phyloP scores from a whole-genome alignment of 2,113 vertebrate genomes.

The Gulo gulo region DNA sequence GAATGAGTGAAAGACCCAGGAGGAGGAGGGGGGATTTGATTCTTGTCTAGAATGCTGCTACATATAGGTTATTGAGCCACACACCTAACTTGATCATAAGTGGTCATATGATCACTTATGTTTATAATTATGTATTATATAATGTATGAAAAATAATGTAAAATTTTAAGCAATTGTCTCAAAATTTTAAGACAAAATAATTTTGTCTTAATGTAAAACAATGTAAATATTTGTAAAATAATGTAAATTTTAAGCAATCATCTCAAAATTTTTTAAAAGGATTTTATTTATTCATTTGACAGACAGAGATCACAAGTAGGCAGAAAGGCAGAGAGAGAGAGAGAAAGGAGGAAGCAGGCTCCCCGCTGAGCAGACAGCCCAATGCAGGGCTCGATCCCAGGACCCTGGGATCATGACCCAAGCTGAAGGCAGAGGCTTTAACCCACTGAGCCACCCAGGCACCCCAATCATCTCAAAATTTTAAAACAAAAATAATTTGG shows the following conservation, averaged over 20 bases:
- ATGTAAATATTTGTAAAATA: not conserved
- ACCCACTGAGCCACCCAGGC: too few species aligned
- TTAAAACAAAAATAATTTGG: too few species aligned
- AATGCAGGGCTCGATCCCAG: too few species aligned
- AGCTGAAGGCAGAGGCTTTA: too few species aligned
- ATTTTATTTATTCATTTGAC: too few species aligned
- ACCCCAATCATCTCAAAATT: not conserved
- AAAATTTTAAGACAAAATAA: not conserved
- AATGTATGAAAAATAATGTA: not conserved
- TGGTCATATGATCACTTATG: not conserved
- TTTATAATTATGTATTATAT: not conserved
- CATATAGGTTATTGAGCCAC: not conserved
- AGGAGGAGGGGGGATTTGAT: not conserved
- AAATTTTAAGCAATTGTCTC: not conserved
- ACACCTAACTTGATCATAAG: not conserved
- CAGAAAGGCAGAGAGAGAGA: too few species aligned
- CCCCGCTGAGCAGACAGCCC: too few species aligned
- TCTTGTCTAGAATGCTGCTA: not conserved
- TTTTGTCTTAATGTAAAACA: not conserved
- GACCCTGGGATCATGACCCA: too few species aligned
- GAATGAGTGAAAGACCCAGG: not conserved
- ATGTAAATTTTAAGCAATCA: not conserved
- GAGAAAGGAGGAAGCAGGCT: too few species aligned
- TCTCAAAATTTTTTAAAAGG: not conserved
- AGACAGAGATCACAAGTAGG: too few species aligned